Base-by-base conservation (phyloP, 2,888 invertebrate genomes). In the Pelosia muscerda region DNA sequence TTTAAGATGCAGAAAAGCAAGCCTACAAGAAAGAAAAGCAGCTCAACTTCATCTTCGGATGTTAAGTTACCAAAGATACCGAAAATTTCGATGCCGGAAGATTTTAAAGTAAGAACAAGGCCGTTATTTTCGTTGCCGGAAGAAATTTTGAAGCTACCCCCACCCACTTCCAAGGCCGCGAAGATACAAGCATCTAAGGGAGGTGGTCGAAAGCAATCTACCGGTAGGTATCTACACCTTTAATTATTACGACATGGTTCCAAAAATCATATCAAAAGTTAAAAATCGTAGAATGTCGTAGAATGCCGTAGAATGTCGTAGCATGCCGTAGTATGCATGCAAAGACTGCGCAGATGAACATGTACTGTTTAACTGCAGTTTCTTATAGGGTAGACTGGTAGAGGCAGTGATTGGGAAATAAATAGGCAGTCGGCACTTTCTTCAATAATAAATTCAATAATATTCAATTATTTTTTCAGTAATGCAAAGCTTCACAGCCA, bases 51-150 rank as follows among this genome's bases (percentile, higher is more conserved):
- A 79, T 89, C 95, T 26, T 95, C 96, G 63, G 95, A 94, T 59
- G 92, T 95, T 65, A 91, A 95, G 74, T 87, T 95, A 61, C 95
- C 96, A 1, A 96, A 95, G 86, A 87, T 96, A 72, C 95, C 95
- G 8, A 94, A 94, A 85, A 86, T 95, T 64, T 86, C 92, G 65
- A 88, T 96, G 87, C 96, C 96, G 0, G 95, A 95, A 42, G 96
- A 96, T 82, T 96, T 95, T 76, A 95, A 95, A 86, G 93, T 95
- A 70, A 88, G 95, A 72, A 94, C 96, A 25, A 92, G 95, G 65
- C 95, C 96, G 0, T 82, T 96, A 66, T 96, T 96, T 88, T 95
- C 96, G 2, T 85, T 97, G 64, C 97, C 97, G 0, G 95, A 96
- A 61, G 95, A 96, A 87, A 88, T 97, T 65, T 85, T 95, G 28